Conservation (phyloP, 2,888 invertebrate genomes). For the Scaeva pyrastri region DNA sequence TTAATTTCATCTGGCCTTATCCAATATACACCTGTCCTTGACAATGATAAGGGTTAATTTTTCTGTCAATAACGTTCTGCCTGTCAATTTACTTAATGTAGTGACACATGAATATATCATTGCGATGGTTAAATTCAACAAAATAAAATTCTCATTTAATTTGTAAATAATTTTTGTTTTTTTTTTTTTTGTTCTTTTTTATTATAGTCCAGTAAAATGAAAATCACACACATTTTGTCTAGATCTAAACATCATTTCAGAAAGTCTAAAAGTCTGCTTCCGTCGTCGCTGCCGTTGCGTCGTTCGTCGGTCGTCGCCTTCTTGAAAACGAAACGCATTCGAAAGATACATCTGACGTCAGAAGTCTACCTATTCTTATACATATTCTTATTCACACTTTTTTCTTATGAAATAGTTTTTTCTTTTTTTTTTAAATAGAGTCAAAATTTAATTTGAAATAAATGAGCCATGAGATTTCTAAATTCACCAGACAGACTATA, state of each 20-base stretch:
- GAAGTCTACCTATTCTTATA: background rate
- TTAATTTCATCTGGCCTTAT: background rate
- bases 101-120: conserved; percentile 6
- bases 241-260: conserved; percentile 16
- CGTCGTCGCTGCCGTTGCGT: background rate
- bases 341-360: conserved; percentile 52
- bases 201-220: background rate
- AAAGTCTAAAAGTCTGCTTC: conserved; percentile 13
- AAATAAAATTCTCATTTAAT: conserved; percentile 3
- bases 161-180: conserved; percentile 13
- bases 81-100: conserved; percentile 6
- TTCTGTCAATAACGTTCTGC: conserved; percentile 20
- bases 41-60: conserved; percentile 32
- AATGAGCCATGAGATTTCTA: conserved; percentile 34
- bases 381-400: too few species aligned
- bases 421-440: conserved; percentile 8
- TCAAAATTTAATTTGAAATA: conserved; percentile 33
- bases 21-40: background rate
- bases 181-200: background rate
- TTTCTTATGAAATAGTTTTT: conserved; percentile 7
- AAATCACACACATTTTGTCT: background rate
- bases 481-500: conserved; percentile 7
- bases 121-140: conserved; percentile 4
- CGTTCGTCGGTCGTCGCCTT: background rate
- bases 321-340: conserved; percentile 8